Evolutionary conservation across 2,113 vertebrate genomes (phyloP).

Genomic region (Larimichthys crocea): DNA sequence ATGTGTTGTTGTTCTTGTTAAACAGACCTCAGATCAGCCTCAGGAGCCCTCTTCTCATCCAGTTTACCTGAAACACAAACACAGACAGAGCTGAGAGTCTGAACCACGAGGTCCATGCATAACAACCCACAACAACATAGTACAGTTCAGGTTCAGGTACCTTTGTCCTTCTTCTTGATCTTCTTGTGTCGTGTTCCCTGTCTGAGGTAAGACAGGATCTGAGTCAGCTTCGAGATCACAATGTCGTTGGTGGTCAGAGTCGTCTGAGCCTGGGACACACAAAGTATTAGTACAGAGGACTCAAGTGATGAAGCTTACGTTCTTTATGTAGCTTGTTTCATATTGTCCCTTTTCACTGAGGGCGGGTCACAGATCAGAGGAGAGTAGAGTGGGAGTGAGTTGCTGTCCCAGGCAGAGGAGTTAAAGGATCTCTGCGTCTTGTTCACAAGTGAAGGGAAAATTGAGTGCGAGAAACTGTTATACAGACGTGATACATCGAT

Average conservation of each 20-base stretch:
- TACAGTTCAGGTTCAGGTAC: constrained; percentile 67
- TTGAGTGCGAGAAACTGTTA: no score
- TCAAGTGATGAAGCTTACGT: no score
- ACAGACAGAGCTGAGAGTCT: neutral
- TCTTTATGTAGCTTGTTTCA: no score
- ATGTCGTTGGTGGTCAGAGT: constrained; percentile 99
- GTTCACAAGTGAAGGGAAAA: no score
- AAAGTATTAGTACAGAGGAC: neutral
- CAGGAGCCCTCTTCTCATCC: neutral
- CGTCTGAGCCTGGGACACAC: constrained; percentile 90
- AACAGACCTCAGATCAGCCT: neutral
- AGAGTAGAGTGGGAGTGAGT: no score
- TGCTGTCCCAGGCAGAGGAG: no score
- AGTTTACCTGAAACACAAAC: neutral
- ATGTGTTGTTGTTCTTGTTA: no score
- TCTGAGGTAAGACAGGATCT: constrained; percentile 97
- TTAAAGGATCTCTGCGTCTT: no score
- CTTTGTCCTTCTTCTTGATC: constrained; percentile 98
- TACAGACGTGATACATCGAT: neutral
- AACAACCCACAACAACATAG: no score
- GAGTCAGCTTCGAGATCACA: constrained; percentile 97
- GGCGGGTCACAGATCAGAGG: no score
- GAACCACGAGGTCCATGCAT: no score
- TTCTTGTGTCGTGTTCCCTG: constrained; percentile 98
- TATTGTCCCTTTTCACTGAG: no score